Percentiles rank a stretch among this genome's conserved stretches.
Conservation (phyloP, 2,797 vertebrate genomes). For the Danionella dracula region DNA sequence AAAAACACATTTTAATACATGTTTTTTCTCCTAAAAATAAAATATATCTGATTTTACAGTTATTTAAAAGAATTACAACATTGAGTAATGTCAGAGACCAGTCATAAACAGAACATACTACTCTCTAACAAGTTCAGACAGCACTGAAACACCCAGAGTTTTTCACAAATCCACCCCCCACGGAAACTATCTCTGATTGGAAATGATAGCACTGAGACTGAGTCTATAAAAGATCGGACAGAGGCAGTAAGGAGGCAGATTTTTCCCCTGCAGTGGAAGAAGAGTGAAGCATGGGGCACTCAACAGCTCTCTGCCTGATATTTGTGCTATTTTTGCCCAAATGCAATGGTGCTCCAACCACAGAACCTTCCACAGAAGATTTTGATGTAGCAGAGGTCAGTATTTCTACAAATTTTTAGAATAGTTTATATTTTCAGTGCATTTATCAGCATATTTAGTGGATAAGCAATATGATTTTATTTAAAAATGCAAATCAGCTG, state of each 20-base stretch:
- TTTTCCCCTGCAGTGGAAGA: conserved; percentile 15
- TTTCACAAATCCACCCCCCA: not conserved
- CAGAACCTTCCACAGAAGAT: conserved; percentile 9
- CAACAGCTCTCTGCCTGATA: not conserved
- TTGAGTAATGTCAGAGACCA: too few species aligned
- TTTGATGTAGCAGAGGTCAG: conserved; percentile 41
- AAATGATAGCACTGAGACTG: not conserved
- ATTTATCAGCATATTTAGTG: too few species aligned
- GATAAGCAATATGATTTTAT: too few species aligned
- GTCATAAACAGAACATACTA: not conserved
- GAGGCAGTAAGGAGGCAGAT: not conserved
- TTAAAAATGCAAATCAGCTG: not conserved
- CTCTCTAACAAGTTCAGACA: conserved; percentile 25
- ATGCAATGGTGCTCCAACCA: conserved; percentile 23
- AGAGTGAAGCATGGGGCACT: conserved; percentile 15
- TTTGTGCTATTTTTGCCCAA: not conserved
- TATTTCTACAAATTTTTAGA: too few species aligned
- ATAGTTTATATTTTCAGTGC: too few species aligned
- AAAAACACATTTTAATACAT: too few species aligned
- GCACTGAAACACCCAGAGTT: not conserved
- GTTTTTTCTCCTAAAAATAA: too few species aligned
- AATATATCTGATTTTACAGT: too few species aligned
- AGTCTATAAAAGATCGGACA: not conserved
- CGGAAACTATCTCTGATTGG: not conserved
- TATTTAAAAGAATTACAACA: too few species aligned